A percentile compares a stretch with the other conserved stretches of the same genome.
Conservation (phyloP, 1,140 invertebrate species). For the Chrysomallon squamiferum region DNA sequence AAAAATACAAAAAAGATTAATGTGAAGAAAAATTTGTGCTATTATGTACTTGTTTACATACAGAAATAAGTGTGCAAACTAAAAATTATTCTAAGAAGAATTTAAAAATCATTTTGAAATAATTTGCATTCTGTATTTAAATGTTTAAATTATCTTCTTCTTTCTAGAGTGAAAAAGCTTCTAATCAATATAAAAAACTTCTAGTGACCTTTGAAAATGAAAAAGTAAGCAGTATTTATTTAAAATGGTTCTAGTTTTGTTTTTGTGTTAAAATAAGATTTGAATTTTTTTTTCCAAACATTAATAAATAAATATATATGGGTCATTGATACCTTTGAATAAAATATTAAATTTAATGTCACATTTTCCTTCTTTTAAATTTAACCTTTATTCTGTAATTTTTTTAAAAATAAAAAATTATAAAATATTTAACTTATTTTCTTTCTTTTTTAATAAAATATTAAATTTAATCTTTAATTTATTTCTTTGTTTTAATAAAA, state of each 20-base stretch:
- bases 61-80: too few species aligned
- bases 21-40: too few species aligned
- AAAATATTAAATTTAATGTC: not conserved
- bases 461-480: too few species aligned
- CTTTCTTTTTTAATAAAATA: too few species aligned
- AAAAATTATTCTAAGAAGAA: not conserved
- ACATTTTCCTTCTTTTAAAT: not conserved
- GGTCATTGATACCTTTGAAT: not conserved
- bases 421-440: too few species aligned
- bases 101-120: not conserved
- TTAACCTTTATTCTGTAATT: not conserved
- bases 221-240: constrained; percentile 33
- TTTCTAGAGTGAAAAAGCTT: constrained; percentile 47
- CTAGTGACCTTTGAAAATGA: constrained; percentile 51
- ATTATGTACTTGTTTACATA: too few species aligned
- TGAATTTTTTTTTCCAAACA: not conserved
- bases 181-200: constrained; percentile 43
- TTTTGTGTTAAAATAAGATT: not conserved
- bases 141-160: constrained; percentile 5
- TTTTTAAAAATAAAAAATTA: too few species aligned
- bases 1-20: too few species aligned
- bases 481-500: too few species aligned
- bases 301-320: not conserved
- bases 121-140: not conserved
- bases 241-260: not conserved